These are phyloP conservation scores for Torymus auratus DNA, from an alignment of 2,888 invertebrate genomes.

Conservation along the genomic window DNA sequence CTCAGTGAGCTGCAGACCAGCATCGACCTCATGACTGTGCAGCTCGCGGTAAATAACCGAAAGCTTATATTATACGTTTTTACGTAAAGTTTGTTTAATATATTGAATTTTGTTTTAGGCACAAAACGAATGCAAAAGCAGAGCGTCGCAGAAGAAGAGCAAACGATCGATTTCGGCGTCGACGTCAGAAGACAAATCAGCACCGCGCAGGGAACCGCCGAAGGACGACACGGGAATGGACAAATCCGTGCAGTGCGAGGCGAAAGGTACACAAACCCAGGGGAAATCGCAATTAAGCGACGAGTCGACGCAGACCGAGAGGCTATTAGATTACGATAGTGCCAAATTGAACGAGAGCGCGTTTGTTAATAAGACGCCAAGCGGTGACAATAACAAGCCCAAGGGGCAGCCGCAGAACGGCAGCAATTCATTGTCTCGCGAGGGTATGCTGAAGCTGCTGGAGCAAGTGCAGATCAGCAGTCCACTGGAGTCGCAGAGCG, in stretches of 20 bases:
- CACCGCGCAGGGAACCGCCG: not conserved
- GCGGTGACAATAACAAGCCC: too few species aligned
- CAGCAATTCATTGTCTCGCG: constrained; percentile 63
- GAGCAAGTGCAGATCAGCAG: constrained; percentile 73
- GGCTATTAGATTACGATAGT: constrained; percentile 27
- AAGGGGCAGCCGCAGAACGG: not conserved
- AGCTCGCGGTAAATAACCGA: constrained; percentile 67
- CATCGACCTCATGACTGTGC: constrained; percentile 70
- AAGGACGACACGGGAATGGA: not conserved
- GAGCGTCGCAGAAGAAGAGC: not conserved
- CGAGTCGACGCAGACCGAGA: constrained; percentile 51
- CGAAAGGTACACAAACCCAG: constrained; percentile 41
- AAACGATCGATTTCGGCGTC: not conserved
- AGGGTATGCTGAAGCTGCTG: constrained; percentile 71
- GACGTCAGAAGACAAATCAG: not conserved
- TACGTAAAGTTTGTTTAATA: too few species aligned
- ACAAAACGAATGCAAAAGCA: constrained; percentile 25
- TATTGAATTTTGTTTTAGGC: constrained; percentile 31
- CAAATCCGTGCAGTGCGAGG: not conserved
- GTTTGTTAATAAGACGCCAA: not conserved
- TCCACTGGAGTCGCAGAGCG: constrained; percentile 64
- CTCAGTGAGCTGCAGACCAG: constrained; percentile 70
- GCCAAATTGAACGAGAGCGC: constrained; percentile 39
- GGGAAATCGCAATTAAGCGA: not conserved
- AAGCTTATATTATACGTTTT: not conserved